Evolutionary conservation across 2,888 invertebrate genomes (phyloP).

Genomic region (Lepidonotus clava): DNA sequence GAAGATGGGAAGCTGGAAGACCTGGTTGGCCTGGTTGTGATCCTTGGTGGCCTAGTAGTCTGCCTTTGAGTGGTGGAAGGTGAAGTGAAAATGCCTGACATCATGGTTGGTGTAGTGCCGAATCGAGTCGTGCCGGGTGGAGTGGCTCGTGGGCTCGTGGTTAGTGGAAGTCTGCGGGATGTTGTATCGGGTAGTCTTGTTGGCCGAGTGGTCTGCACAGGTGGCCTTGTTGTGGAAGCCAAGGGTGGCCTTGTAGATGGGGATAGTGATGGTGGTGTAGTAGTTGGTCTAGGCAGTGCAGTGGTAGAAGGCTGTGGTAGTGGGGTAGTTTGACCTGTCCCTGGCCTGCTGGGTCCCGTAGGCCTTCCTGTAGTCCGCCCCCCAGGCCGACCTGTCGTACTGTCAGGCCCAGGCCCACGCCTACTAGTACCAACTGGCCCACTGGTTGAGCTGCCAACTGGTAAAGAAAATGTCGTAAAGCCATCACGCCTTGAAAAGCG

Average conservation of each 20-base stretch:
- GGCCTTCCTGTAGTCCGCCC: conserved; percentile 1
- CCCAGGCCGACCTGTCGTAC: neutral
- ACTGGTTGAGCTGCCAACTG: neutral
- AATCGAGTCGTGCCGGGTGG: too few species aligned
- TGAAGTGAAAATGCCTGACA: neutral
- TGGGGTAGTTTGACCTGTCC: too few species aligned
- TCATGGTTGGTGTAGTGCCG: neutral
- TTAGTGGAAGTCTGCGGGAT: neutral
- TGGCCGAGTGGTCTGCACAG: neutral
- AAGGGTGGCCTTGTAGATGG: neutral
- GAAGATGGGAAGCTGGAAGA: neutral
- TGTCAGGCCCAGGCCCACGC: neutral
- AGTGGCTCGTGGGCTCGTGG: neutral
- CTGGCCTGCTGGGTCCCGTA: neutral
- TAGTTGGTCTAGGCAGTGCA: neutral
- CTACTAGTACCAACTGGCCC: neutral
- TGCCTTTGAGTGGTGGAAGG: neutral
- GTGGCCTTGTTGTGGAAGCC: too few species aligned
- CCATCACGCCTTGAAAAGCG: neutral
- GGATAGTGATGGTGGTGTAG: neutral
- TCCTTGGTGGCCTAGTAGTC: neutral
- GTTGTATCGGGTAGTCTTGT: neutral
- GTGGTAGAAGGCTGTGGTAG: too few species aligned
- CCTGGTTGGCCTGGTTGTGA: neutral
- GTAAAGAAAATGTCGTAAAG: too few species aligned